Evolutionary conservation across 2,797 vertebrate species (phyloP), one percentile per base, ranked within the genome.

Genomic region (Setipinna tenuifilis): DNA sequence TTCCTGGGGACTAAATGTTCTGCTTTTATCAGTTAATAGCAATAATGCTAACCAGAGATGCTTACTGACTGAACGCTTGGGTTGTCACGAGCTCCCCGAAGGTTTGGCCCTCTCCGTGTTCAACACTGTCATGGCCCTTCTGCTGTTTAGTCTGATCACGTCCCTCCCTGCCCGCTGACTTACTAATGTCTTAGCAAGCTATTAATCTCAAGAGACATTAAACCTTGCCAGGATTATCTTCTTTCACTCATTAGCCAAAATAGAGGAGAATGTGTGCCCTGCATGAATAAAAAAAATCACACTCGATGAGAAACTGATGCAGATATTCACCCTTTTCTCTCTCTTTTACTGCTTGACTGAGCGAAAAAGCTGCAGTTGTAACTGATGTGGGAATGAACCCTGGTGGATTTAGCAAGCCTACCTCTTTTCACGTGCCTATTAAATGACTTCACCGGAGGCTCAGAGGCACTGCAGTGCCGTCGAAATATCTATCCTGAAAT

Each of bases 171-270:
- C 71, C 71, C 16, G 35, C 71, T 44, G 71, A 78, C 71, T 78
- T 78, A 78, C 71, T 41, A 78, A 78, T 78, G 71, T 78, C 71
- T 78, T 44, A 78, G 71, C 71, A 44, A 78, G 31, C 71, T 78
- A 78, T 44, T 44, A 78, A 78, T 78, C 71, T 78, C 31, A 11
- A 78, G 71, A 78, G 71, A 78, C 71, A 78, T 78, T 78, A 78
- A 78, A 78, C 17, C 35, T 78, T 78, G 71, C 35, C 71, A 7
- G 71, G 71, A 78, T 78, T 78, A 78, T 78, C 71, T 78, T 78
- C 17, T 11, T 78, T 78, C 6, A 78, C 71, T 78, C 71, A 78
- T 78, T 78, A 78, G 71, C 71, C 71, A 78, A 78, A 78, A 78
- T 78, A 78, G 71, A 44, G 71, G 17, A 21, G 71, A 78, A 78